Conservation (phyloP, 2,797 vertebrate genomes). For the Characodon lateralis region DNA sequence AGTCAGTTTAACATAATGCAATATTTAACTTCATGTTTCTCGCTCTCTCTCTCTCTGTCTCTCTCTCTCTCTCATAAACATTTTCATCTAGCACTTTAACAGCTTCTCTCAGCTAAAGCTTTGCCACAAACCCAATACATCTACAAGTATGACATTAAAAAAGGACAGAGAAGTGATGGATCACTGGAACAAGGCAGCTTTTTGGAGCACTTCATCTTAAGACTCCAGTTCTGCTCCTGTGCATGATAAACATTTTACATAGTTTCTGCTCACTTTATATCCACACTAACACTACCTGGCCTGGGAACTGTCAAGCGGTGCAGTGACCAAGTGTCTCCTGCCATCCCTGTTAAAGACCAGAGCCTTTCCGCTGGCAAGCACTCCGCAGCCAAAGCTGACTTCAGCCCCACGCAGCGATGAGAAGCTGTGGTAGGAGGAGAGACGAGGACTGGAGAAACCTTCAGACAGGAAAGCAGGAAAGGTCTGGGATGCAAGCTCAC, state of each 20-base stretch:
- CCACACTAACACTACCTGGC: constrained; percentile 85
- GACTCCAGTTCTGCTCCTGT: not conserved
- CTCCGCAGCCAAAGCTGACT: constrained; percentile 96
- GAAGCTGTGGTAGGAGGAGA: constrained; percentile 97
- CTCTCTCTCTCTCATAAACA: constrained; percentile 29
- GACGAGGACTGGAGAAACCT: constrained; percentile 90
- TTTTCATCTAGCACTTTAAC: constrained; percentile 46
- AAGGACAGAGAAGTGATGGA: constrained; percentile 39
- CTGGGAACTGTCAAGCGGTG: constrained; percentile 95
- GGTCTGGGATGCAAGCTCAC: constrained; percentile 94
- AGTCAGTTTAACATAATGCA: constrained; percentile 75
- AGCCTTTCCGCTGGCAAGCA: constrained; percentile 96
- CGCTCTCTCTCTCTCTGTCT: constrained; percentile 50
- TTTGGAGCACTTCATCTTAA: constrained; percentile 23
- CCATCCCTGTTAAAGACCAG: constrained; percentile 97
- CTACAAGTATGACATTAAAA: constrained; percentile 34
- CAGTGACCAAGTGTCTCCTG: constrained; percentile 91
- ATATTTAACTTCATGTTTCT: constrained; percentile 54
- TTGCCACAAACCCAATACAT: constrained; percentile 58
- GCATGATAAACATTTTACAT: constrained; percentile 4
- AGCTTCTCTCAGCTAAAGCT: constrained; percentile 57
- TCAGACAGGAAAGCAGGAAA: constrained; percentile 96
- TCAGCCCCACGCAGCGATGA: constrained; percentile 95
- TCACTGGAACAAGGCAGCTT: constrained; percentile 42
- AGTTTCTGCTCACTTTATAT: not conserved